Percentiles rank a stretch among this genome's conserved stretches.
phyloP scores from a whole-genome alignment of 1,140 invertebrate species.

The Archivesica marissinica region DNA sequence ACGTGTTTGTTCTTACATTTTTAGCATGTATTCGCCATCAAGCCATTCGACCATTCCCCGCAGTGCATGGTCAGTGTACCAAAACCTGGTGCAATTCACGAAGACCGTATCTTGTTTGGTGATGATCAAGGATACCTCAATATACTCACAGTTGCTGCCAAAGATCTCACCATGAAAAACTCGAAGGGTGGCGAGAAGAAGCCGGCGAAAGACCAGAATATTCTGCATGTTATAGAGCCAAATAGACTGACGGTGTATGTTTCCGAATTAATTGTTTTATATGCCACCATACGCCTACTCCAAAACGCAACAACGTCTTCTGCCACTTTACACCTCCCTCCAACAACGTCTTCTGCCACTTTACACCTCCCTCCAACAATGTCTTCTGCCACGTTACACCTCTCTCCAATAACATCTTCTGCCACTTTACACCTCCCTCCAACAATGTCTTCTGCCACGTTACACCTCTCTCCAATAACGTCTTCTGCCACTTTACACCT shows the following conservation, averaged over 20 bases:
- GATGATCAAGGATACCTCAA: slow-evolving; percentile 83
- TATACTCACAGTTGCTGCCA: slow-evolving; percentile 77
- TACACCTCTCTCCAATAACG: too few species aligned
- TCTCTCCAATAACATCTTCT: too few species aligned
- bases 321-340: too few species aligned
- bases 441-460: too few species aligned
- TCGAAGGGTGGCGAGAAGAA: slow-evolving; percentile 75
- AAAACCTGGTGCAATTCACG: slow-evolving; percentile 64
- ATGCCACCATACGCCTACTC: too few species aligned
- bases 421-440: too few species aligned
- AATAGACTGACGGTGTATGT: slow-evolving; percentile 77
- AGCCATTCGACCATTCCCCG: slow-evolving; percentile 81
- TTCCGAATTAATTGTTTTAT: too few species aligned
- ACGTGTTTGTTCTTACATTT: slow-evolving; percentile 31
- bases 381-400: too few species aligned
- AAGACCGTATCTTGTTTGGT: slow-evolving; percentile 81
- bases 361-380: too few species aligned
- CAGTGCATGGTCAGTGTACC: slow-evolving; percentile 80
- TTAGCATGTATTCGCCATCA: slow-evolving; percentile 80
- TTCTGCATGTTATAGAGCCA: slow-evolving; percentile 74
- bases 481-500: too few species aligned
- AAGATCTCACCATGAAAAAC: slow-evolving; percentile 82
- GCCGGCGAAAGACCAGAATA: slow-evolving; percentile 66
- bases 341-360: too few species aligned
- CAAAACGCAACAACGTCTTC: too few species aligned